Percentiles rank a stretch among this genome's conserved stretches.
These are phyloP conservation scores for Magallana ariakensis DNA, from an alignment of 1,140 invertebrate genomes.

Conservation along the genomic window DNA sequence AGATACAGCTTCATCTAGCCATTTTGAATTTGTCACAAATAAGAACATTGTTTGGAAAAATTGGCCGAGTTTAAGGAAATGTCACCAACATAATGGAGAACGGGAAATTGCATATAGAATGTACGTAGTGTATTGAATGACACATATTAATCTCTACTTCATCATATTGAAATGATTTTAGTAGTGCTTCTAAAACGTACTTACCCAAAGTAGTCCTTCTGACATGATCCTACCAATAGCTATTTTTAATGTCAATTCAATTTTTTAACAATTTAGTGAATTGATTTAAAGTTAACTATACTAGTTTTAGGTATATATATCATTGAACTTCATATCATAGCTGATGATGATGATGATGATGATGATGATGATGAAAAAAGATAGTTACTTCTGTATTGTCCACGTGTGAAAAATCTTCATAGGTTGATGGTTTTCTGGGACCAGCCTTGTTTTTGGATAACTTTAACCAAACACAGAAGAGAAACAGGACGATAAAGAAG, in stretches of 20 bases:
- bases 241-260: neutral
- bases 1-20: too few relatives aligned
- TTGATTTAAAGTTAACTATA: neutral
- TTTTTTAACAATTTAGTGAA: neutral
- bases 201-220: neutral
- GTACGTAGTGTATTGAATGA: neutral
- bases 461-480: slow-evolving; percentile 2
- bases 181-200: neutral
- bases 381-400: neutral
- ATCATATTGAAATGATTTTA: neutral
- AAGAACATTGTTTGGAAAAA: too few relatives aligned
- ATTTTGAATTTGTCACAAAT: too few relatives aligned
- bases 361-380: neutral
- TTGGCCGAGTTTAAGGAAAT: too few relatives aligned
- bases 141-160: neutral
- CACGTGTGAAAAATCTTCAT: neutral
- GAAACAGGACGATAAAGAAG: slow-evolving; percentile 1
- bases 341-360: neutral
- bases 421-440: neutral
- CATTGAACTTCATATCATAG: too few relatives aligned
- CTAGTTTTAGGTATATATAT: neutral
- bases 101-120: too few relatives aligned
- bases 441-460: neutral
- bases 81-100: too few relatives aligned
- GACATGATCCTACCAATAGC: neutral